phyloP scores from a whole-genome alignment of 2,888 invertebrate species.

The Apamea crenata region DNA sequence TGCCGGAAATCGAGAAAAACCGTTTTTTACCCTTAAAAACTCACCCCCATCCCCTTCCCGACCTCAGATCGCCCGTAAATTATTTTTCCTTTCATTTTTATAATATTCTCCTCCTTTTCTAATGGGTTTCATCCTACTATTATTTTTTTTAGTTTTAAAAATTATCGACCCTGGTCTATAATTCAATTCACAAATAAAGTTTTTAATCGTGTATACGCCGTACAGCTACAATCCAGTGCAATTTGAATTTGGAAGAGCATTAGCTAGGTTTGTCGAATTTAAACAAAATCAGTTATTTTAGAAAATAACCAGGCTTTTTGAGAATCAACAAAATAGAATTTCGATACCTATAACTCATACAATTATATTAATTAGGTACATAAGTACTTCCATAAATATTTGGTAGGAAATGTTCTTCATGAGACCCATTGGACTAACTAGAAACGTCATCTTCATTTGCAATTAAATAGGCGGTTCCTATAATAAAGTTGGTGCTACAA shows the following conservation, averaged over 20 bases:
- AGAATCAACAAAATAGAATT: background rate
- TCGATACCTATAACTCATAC: background rate
- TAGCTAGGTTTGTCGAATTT: conserved; percentile 2
- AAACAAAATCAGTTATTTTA: conserved; percentile 6
- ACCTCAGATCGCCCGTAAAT: too few species aligned
- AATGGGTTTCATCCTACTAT: too few species aligned
- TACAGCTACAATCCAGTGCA: background rate
- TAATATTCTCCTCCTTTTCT: too few species aligned
- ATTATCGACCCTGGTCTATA: too few species aligned
- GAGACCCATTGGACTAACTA: background rate
- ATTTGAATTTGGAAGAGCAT: conserved; percentile 13
- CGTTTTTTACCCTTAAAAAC: too few species aligned
- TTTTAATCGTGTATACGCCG: background rate
- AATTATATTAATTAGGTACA: background rate
- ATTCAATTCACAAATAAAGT: background rate
- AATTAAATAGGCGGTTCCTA: background rate
- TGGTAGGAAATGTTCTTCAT: background rate
- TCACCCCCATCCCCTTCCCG: too few species aligned
- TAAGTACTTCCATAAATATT: background rate
- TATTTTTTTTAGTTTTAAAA: too few species aligned
- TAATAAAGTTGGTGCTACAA: background rate
- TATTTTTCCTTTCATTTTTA: too few species aligned
- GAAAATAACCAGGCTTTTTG: background rate
- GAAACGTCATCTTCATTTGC: background rate
- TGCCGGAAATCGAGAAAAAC: too few species aligned